Evolutionary conservation across 2,113 vertebrate species (phyloP).

Genomic region (Chauna torquata): DNA sequence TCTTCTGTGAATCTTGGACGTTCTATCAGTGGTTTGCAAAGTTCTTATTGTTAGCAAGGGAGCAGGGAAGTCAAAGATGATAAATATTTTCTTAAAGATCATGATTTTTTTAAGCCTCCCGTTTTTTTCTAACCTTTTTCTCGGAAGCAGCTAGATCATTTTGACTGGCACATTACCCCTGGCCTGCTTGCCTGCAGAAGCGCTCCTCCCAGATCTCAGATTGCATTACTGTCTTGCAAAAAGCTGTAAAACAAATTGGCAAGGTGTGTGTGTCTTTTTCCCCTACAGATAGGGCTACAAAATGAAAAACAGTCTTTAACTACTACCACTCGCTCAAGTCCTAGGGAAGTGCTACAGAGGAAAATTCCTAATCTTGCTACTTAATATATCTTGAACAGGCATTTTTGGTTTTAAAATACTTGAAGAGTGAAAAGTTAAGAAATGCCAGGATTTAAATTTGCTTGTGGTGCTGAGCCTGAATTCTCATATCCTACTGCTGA

Average conservation of each 20-base stretch:
- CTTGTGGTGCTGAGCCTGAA: background rate
- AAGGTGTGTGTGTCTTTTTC: background rate
- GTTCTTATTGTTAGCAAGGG: background rate
- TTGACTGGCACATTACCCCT: background rate
- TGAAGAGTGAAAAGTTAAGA: background rate
- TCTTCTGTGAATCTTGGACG: background rate
- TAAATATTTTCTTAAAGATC: background rate
- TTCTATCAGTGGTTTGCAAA: background rate
- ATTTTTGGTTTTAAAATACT: background rate
- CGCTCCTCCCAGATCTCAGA: background rate
- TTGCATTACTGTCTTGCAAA: background rate
- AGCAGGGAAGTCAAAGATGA: background rate
- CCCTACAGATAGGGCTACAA: background rate
- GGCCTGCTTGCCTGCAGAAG: background rate
- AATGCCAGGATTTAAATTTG: background rate
- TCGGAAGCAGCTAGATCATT: background rate
- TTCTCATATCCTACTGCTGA: background rate
- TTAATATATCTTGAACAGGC: background rate
- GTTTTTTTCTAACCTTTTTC: background rate
- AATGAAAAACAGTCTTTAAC: background rate
- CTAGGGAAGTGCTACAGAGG: background rate
- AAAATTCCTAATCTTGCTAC: background rate
- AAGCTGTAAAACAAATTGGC: background rate
- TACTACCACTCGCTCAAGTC: background rate
- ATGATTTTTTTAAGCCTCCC: background rate